Evolutionary conservation across 2,888 invertebrate genomes (phyloP).

Genomic region (Zelleria hepariella): DNA sequence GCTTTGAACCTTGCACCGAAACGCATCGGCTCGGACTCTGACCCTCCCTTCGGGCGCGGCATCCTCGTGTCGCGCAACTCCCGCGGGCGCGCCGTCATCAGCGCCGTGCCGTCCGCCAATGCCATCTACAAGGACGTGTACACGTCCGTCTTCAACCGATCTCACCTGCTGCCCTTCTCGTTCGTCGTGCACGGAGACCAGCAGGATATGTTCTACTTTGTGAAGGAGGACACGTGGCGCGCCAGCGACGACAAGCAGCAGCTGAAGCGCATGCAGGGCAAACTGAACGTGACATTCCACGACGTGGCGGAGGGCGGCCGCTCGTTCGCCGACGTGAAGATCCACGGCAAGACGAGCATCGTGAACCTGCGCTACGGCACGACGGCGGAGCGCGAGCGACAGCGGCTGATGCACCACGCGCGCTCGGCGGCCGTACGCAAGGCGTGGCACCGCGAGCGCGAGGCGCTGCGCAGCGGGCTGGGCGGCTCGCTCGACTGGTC

Average conservation of each 20-base stretch:
- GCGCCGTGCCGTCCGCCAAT: slow-evolving; percentile 90
- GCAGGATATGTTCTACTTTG: slow-evolving; percentile 94
- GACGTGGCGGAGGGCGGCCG: slow-evolving; percentile 84
- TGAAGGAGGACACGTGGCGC: slow-evolving; percentile 92
- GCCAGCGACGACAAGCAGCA: slow-evolving; percentile 91
- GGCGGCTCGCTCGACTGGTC: slow-evolving; percentile 89
- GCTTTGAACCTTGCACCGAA: slow-evolving; percentile 81
- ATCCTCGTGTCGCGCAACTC: slow-evolving; percentile 86
- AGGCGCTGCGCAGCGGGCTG: slow-evolving; percentile 83
- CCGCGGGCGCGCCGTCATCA: slow-evolving; percentile 85
- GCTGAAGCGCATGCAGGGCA: slow-evolving; percentile 89
- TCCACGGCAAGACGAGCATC: slow-evolving; percentile 91
- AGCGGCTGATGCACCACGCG: slow-evolving; percentile 91
- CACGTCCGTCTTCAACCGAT: slow-evolving; percentile 92
- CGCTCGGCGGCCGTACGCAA: slow-evolving; percentile 88
- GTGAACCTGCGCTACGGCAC: slow-evolving; percentile 96
- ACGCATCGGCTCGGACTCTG: slow-evolving; percentile 85
- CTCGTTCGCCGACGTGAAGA: slow-evolving; percentile 88
- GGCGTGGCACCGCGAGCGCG: slow-evolving; percentile 94
- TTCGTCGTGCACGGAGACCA: slow-evolving; percentile 90
- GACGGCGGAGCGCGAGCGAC: slow-evolving; percentile 89
- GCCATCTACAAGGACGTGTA: slow-evolving; percentile 93
- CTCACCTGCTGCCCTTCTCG: slow-evolving; percentile 88
- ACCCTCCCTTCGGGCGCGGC: slow-evolving; percentile 90
- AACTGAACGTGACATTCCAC: slow-evolving; percentile 93